Evolutionary conservation across 2,797 vertebrate genomes (phyloP), one percentile per base, ranked within the genome.

Genomic region (Streptopelia turtur): DNA sequence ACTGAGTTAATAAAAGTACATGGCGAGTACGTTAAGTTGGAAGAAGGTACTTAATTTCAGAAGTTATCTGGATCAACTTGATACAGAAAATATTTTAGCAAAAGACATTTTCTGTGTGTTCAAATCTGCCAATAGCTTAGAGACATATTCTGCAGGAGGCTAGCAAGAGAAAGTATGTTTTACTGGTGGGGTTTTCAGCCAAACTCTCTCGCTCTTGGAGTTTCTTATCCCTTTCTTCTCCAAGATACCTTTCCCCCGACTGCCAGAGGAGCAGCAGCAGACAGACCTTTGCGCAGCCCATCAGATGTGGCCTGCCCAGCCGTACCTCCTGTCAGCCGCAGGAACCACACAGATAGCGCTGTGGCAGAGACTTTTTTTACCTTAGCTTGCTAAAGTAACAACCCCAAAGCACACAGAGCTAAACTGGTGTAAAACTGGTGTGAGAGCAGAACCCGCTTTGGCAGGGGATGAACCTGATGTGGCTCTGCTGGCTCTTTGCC

Each of bases 181-280:
- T 75, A 57, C 55, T 93, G 50, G 63, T 91, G 84, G 43, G 16
- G 14, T 69, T 95, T 84, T 71, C 76, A 89, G 94, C 87, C 91
- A 94, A 75, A 81, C 43, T 90, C 28, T 64, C 77, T 64, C 0
- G 0, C 33, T 89, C 50, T 89, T 94, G 69, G 69, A 92, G 84
- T 50, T 92, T 88, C 80, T 88, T 81, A 52, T 83, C 37, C 84
- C 5, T 85, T 81, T 93, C 55, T 87, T 59, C 80, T 96, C 92
- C 94, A 88, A 89, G 79, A 86, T 66, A 65, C 74, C 72, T 87
- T 81, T 90, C 15, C 16, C 31, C 43, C 0, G 0, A 56, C 39
- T 6, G 3, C 78, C 57, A 50, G 84, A 89, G 72, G 30, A 83
- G 75, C 27, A n/a, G 87, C 66, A 80, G 50, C 85, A 95, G 89